These are phyloP conservation scores for Clostera curtula DNA, from an alignment of 2,888 invertebrate species.

Conservation along the genomic window DNA sequence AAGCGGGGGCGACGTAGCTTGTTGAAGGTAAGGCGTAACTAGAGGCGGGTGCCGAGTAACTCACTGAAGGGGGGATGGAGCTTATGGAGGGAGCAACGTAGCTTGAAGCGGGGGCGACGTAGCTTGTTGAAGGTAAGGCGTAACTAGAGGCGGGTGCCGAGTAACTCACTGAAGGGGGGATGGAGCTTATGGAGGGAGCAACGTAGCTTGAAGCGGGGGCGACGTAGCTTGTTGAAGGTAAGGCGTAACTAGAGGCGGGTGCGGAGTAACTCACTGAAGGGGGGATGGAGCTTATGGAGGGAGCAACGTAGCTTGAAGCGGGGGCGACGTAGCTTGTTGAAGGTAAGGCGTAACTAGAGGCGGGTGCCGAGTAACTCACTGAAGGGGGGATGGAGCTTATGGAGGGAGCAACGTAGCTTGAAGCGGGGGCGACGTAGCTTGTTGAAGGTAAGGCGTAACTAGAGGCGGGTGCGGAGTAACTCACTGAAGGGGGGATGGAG, in stretches of 20 bases:
- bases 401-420: too few species aligned
- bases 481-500: not conserved
- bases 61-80: not conserved
- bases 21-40: too few species aligned
- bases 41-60: slow-evolving; percentile 1
- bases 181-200: too few species aligned
- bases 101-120: not conserved
- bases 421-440: slow-evolving; percentile 2
- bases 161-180: slow-evolving; percentile 3
- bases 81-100: slow-evolving; percentile 33
- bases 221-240: not conserved
- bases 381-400: slow-evolving; percentile 23
- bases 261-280: slow-evolving; percentile 4
- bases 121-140: slow-evolving; percentile 5
- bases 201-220: too few species aligned
- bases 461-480: slow-evolving; percentile 5
- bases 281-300: slow-evolving; percentile 3
- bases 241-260: too few species aligned
- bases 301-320: slow-evolving; percentile 5
- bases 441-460: slow-evolving; percentile 3
- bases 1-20: not conserved
- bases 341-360: too few species aligned
- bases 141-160: slow-evolving; percentile 3
- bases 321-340: not conserved
- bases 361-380: not conserved